Evolutionary conservation across 2,797 vertebrate genomes (phyloP).

Genomic region (Melanotaenia parkinsoni): DNA sequence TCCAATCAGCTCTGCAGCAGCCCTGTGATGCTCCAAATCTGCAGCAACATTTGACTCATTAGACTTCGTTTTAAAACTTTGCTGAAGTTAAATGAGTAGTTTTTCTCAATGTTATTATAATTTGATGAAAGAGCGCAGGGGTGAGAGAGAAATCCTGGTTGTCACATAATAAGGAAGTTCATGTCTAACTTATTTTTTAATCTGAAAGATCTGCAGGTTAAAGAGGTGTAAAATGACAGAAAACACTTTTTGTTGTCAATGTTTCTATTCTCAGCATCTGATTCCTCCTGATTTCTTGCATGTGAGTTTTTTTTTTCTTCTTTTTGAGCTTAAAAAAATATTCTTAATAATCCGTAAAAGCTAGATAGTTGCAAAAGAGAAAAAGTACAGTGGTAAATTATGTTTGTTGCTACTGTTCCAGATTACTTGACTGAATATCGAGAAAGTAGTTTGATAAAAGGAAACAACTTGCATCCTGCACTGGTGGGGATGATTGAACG

Average conservation of each 20-base stretch:
- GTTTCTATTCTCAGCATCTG: too few species aligned
- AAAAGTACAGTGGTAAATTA: not conserved
- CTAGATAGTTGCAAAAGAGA: not conserved
- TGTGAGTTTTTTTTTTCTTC: too few species aligned
- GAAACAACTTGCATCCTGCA: slow-evolving; percentile 15
- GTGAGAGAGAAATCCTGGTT: too few species aligned
- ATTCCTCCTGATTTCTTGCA: too few species aligned
- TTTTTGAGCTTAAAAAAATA: too few species aligned
- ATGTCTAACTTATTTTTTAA: too few species aligned
- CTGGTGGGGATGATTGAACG: not conserved
- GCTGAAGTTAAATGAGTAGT: not conserved
- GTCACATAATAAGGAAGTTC: too few species aligned
- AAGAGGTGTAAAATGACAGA: too few species aligned
- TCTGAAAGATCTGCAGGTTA: too few species aligned
- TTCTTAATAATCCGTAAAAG: too few species aligned
- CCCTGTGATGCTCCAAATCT: slow-evolving; percentile 34
- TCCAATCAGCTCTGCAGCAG: slow-evolving; percentile 34
- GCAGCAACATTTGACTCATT: slow-evolving; percentile 35
- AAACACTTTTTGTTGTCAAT: too few species aligned
- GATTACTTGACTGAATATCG: not conserved
- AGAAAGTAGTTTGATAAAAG: slow-evolving; percentile 31
- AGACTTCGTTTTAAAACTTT: slow-evolving; percentile 23
- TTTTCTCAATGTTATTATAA: not conserved
- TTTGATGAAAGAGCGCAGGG: not conserved
- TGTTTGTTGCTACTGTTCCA: not conserved